Base-by-base conservation (phyloP, 2,113 vertebrate genomes). In the Carollia perspicillata region DNA sequence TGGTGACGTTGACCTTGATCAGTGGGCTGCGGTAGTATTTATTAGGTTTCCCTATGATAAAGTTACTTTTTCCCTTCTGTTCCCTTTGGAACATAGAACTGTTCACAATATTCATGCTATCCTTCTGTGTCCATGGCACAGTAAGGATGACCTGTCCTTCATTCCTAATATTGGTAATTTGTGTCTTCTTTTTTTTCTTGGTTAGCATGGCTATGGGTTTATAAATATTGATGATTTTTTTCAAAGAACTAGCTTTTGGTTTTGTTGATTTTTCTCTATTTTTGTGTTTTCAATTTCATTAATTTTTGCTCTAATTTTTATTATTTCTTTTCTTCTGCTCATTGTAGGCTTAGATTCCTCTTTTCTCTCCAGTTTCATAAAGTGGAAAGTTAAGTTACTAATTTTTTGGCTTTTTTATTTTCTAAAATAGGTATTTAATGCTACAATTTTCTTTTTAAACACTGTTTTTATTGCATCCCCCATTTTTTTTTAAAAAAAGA, bases 301-400 rank as follows among this genome's bases (percentile, higher is more conserved):
- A 44, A 84, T 84, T 40, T 84, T 23, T 89, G 37, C 8, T 85
- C 11, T 75, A 28, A 89, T 81, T 81, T 95, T 89, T 86, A 78
- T 92, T 83, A 80, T n/a, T 93, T 85, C 0, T 65, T 72, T 78
- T 75, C 14, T 80, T 93, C 68, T 75, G 44, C 42, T 89, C 71
- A 30, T 42, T 69, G 11, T 47, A 93, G 35, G 69, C 26, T 77
- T 90, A 71, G 83, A 75, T 81, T 90, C 23, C 8, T 90, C 11
- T 95, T 83, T 81, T 87, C 71, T 83, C 42, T 93, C n/a, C 30
- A 63, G 42, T 47, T 93, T 90, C 74, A 68, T 83, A 77, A 60
- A 26, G 35, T 86, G 13, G 35, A 85, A 75, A 26, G 18, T 86
- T 86, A 63, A 4, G 35, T 93, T 81, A 47, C 74, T 83, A 35